Base-by-base conservation (phyloP, 1,140 invertebrate genomes). In the Prorops nasuta region DNA sequence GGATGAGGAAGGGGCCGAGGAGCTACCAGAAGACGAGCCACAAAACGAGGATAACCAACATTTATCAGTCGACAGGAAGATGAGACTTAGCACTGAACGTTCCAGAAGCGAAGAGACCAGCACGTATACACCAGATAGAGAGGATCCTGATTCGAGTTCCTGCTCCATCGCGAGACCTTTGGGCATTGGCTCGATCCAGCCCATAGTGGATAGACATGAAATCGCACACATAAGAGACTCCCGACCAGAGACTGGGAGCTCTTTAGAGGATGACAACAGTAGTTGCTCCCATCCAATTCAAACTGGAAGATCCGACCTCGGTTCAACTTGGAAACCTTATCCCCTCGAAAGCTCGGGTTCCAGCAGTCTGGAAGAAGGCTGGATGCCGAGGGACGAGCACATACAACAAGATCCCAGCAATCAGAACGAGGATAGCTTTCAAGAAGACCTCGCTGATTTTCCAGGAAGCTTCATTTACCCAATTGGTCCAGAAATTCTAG, bases 301-400 rank as follows among this genome's bases (percentile, higher is more conserved):
- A 15, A 74, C 60, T 37, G n/a, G n/a, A n/a, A 54, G 53, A 21
- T 62, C 83, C 62, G 85, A 87, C 60, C 78, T 86, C 38, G 82
- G 81, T 32, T 84, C 86, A n/a, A 89, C 88, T 2, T 90, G 87
- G 86, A 83, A 84, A 58, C 85, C 87, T 1, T 91, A 91, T 64
- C 85, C 89, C n/a, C 80, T 90, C 6, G 89, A 87, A 63, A 86
- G 87, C 56, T 90, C 87, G 0, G 86, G 86, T 12, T 88, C 84
- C 64, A 90, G 88, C 2, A 91, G 89, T 69, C 82, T 90, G 22
- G 90, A 92, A 69, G 89, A 91, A 66, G 87, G 84, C 8, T 86
- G 87, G 79, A 82, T 87, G 49, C 86, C 88, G 16, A 84, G 85
- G 42, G 88, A 91, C 69, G 86, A 87, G 24, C 80, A 44, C 45